Conservation (phyloP, 1,140 invertebrate genomes). For the Globodera rostochiensis region DNA sequence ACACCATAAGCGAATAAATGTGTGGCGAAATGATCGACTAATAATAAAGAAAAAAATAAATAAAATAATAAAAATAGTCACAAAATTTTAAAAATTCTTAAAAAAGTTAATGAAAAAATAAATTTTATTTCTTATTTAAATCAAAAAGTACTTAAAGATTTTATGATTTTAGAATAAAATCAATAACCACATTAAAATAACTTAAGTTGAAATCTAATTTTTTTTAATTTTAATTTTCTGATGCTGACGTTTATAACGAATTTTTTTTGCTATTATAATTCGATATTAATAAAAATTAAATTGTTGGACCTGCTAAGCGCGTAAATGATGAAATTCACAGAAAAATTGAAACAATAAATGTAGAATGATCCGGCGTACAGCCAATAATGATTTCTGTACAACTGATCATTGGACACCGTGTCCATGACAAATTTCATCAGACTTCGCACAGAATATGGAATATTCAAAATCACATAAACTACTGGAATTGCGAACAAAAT, state of each 20-base stretch:
- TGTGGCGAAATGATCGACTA: not conserved
- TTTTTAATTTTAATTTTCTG: not conserved
- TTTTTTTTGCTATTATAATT: too few species aligned
- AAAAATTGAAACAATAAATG: constrained; percentile 11
- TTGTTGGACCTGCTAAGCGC: not conserved
- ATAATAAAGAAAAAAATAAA: not conserved
- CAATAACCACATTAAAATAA: too few species aligned
- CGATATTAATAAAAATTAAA: too few species aligned
- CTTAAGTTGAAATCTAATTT: not conserved
- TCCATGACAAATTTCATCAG: constrained; percentile 6
- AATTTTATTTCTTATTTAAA: too few species aligned
- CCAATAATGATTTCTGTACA: not conserved
- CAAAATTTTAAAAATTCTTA: too few species aligned
- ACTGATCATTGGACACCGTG: not conserved
- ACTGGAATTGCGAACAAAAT: constrained; percentile 3
- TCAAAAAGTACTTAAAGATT: too few species aligned
- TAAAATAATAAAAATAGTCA: too few species aligned
- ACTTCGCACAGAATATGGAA: constrained; percentile 6
- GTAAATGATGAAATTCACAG: constrained; percentile 6
- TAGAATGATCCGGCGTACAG: constrained; percentile 6
- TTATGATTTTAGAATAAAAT: too few species aligned
- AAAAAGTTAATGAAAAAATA: too few species aligned
- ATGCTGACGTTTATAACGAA: too few species aligned
- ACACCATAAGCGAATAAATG: not conserved
- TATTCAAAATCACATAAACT: not conserved